Evolutionary conservation across 2,113 vertebrate species (phyloP), one percentile per base, ranked within the genome.

Genomic region (Rhinoptilus africanus): DNA sequence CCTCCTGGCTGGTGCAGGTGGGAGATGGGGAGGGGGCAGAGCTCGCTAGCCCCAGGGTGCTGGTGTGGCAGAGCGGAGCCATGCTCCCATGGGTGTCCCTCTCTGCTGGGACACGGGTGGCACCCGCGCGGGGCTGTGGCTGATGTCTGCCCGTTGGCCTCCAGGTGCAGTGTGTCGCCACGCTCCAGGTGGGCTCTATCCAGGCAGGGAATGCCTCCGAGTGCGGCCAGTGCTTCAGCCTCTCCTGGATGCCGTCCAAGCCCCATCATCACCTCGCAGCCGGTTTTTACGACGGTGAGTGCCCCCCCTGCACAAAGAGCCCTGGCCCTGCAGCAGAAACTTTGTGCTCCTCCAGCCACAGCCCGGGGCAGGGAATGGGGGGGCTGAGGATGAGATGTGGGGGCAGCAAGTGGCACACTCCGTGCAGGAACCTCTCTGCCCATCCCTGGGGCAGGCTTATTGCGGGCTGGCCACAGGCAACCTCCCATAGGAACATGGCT

Each of bases 251-350:
- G 96, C 99, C 99, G 2, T 94, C 98, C 68, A 99, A 99, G 95
- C 99, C 99, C 35, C 99, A 99, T 88, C 98, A 99, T 47, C 88
- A 99, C 77, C 96, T 99, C 54, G 99, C 99, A 21, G 97, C 99
- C 19, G 99, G 99, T 41, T 99, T 99, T 93, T 99, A 98, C 28
- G 99, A 99, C 0, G 99, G 99, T 99, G 98, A 97, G 96, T 92
- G 4, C 28, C 16, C 9, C 9, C 13, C 59, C 9, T 34, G 26
- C 30, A 1, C 19, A 22, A 15, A 21, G 32, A 51, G 35, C 37
- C 43, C 67, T 88, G 2, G 0, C 27, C 21, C 28, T 14, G 35
- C 32, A 6, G 21, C n/a, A 5, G 45, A 13, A 43, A 54, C 39
- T 37, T 28, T 15, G 34, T 64, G 69, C 45, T 63, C n/a, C 37